Base-by-base conservation (phyloP, 2,888 invertebrate genomes). In the Drosophila longiperda region DNA sequence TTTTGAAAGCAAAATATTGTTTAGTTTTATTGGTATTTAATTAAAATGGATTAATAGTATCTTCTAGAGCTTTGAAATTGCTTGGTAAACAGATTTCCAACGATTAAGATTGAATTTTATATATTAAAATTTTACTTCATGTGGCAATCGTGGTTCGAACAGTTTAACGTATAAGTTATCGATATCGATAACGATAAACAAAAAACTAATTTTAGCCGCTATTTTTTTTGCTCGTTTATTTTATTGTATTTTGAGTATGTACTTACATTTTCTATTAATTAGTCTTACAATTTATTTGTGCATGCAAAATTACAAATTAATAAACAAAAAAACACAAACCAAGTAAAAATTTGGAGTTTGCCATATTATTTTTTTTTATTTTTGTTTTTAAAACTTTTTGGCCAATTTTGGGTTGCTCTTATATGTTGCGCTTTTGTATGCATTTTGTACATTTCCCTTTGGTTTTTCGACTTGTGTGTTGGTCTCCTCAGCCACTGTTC, bases 271-370 rank as follows among this genome's bases (percentile, higher is more conserved):
- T 55, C 48, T 34, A 64, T 63, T 73, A 48, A 58, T 74, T 74
- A 74, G 64, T 62, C 48, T 75, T 74, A 68, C 48, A 61, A 60
- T 60, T 64, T 66, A 53, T 66, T 60, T 76, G 66, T 79, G 79
- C 80, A 79, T 80, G 80, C 76, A 64, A 64, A 64, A 66, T 54
- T 62, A 63, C 54, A 45, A 71, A 64, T 67, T 55, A 65, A 71
- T 66, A 65, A 65, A 55, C 38, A 60, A 57, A 17, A 64, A 57
- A 45, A 49, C 48, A 26, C 38, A 12, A 50, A 26, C 33, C 9
- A 50, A 62, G 55, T 50, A 68, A 57, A 78, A 73, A 79, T 79
- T 45, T 78, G 20, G 52, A 52, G 72, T 63, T 75, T 75, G 66
- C 33, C 15, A 60, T 49, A 50, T 50, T 55, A 48, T 53, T 26